phyloP scores from a whole-genome alignment of 2,797 vertebrate species.

The Uromys caudimaculatus region DNA sequence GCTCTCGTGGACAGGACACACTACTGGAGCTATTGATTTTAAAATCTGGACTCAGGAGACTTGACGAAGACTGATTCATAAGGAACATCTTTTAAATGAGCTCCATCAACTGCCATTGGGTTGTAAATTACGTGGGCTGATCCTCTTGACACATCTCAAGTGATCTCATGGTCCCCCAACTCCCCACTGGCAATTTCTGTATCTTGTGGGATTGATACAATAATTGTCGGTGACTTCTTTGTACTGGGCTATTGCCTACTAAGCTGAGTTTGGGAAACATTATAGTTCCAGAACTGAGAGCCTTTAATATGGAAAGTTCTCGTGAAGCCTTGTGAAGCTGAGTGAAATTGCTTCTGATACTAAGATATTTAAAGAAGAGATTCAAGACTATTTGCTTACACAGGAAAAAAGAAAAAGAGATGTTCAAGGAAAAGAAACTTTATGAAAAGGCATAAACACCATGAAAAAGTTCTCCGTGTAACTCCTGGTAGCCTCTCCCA shows the following conservation, averaged over 20 bases:
- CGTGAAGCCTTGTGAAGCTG: background rate
- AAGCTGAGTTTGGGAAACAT: slow-evolving; percentile 60
- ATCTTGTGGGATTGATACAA: slow-evolving; percentile 49
- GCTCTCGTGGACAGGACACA: background rate
- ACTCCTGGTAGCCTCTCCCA: background rate
- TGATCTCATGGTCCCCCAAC: background rate
- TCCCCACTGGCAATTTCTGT: background rate
- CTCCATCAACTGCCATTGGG: background rate
- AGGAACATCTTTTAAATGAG: background rate
- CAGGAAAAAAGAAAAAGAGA: background rate
- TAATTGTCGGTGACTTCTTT: slow-evolving; percentile 48
- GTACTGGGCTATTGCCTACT: background rate
- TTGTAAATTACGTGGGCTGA: slow-evolving; percentile 6
- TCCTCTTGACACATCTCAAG: background rate
- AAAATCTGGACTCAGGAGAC: slow-evolving; percentile 14
- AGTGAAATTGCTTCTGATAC: slow-evolving; percentile 46
- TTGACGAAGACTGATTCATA: background rate
- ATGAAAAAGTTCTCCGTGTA: background rate
- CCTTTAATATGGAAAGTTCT: slow-evolving; percentile 12
- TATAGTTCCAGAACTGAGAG: background rate
- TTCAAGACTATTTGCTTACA: slow-evolving; percentile 54
- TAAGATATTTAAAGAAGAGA: slow-evolving; percentile 52
- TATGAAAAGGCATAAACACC: background rate
- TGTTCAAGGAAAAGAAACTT: background rate
- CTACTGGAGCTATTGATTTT: slow-evolving; percentile 29